Percentiles rank a stretch among this genome's conserved stretches.
These are phyloP conservation scores for Cisticola juncidis DNA, from an alignment of 2,113 vertebrate species.

Conservation along the genomic window DNA sequence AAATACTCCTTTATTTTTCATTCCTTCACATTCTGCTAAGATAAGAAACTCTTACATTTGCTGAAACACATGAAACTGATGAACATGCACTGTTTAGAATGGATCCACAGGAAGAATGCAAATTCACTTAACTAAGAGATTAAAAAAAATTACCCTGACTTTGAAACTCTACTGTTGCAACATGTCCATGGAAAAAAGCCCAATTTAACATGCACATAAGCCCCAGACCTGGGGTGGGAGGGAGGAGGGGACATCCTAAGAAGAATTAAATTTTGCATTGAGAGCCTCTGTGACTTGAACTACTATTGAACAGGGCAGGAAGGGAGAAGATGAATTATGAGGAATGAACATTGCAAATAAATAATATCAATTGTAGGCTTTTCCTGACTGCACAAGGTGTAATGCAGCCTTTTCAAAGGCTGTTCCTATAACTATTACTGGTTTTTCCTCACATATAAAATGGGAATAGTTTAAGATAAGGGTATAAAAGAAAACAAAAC, in stretches of 20 bases:
- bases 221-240: neutral
- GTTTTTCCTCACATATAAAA: neutral
- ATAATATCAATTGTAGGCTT: neutral
- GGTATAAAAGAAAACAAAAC: neutral
- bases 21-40: neutral
- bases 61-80: neutral
- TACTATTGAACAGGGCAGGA: neutral
- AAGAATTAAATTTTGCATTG: neutral
- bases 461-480: neutral
- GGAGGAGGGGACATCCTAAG: neutral
- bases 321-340: neutral
- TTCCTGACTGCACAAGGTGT: neutral
- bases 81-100: neutral
- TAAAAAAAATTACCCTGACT: neutral
- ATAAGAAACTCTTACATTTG: neutral
- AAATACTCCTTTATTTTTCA: neutral
- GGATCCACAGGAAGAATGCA: neutral
- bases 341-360: neutral
- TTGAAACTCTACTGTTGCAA: conserved; percentile 17
- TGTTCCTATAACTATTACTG: neutral
- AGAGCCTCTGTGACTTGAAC: neutral
- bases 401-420: neutral
- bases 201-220: conserved; percentile 39
- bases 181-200: neutral
- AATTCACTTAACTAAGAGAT: neutral